These are phyloP conservation scores for Hirudinaria manillensis DNA, from an alignment of 2,888 invertebrate species.

Conservation along the genomic window DNA sequence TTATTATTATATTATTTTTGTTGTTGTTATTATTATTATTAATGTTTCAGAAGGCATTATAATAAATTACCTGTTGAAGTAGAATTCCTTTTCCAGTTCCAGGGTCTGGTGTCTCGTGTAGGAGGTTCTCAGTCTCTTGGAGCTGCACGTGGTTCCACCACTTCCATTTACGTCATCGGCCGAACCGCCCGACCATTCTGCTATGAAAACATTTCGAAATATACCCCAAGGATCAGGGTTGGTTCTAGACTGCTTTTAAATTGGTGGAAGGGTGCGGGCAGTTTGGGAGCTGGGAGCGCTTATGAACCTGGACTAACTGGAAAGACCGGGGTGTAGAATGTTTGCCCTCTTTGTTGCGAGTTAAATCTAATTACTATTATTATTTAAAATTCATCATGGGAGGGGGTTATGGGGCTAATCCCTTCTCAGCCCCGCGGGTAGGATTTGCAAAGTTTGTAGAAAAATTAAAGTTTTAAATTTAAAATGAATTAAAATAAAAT, in stretches of 20 bases:
- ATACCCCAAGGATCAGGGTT: not conserved
- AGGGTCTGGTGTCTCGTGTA: constrained; percentile 95
- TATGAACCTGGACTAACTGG: no score
- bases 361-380: no score
- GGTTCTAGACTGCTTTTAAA: no score
- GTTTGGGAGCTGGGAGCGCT: no score
- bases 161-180: constrained; percentile 22
- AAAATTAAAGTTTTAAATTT: not conserved
- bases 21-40: not conserved
- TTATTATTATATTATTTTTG: no score
- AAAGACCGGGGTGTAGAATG: no score
- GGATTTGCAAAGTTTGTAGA: no score
- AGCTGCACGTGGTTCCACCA: constrained; percentile 62
- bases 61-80: constrained; percentile 87
- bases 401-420: no score
- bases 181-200: constrained; percentile 18
- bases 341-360: no score
- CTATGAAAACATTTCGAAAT: not conserved
- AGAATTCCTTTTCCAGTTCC: constrained; percentile 95
- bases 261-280: no score
- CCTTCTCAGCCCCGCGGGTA: no score
- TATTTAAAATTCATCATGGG: no score
- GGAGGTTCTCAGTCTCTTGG: constrained; percentile 91
- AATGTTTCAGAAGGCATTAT: not conserved
- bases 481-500: not conserved